Conservation (phyloP, 2,888 invertebrate genomes). For the Orthosia gracilis region DNA sequence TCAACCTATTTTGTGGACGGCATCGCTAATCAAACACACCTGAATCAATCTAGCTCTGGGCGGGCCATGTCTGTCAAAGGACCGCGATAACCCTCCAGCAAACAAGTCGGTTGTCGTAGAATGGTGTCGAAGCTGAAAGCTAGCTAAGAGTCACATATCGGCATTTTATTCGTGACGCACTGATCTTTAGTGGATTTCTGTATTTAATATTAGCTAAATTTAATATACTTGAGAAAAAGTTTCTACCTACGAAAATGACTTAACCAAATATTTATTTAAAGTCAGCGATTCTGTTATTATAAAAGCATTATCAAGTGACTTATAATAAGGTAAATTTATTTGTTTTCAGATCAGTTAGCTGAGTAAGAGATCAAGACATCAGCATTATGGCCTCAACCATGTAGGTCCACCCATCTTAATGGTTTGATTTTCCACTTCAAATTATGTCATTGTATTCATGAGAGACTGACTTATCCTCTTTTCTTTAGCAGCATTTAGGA, state of each 20-base stretch:
- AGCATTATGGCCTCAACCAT: constrained; percentile 70
- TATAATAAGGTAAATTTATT: background rate
- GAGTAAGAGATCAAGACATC: constrained; percentile 75
- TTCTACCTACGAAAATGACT: too few species aligned
- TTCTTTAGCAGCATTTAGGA: constrained; percentile 88
- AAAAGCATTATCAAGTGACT: too few species aligned
- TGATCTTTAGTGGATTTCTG: background rate
- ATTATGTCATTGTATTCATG: constrained; percentile 85
- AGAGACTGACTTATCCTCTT: constrained; percentile 89
- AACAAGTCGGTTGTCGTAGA: background rate
- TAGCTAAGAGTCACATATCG: background rate
- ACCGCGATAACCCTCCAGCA: background rate
- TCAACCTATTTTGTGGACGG: too few species aligned
- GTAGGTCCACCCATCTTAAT: constrained; percentile 80
- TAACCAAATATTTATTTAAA: too few species aligned
- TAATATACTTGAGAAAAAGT: too few species aligned
- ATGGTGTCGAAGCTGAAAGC: background rate
- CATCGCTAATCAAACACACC: too few species aligned
- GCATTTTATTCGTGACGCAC: background rate
- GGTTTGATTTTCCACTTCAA: constrained; percentile 83
- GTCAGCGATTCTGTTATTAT: background rate
- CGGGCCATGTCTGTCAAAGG: background rate
- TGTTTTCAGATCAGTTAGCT: constrained; percentile 80
- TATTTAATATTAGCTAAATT: too few species aligned
- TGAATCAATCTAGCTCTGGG: background rate